Conservation (phyloP, 2,113 vertebrate genomes). For the Oreotrochilus melanogaster region DNA sequence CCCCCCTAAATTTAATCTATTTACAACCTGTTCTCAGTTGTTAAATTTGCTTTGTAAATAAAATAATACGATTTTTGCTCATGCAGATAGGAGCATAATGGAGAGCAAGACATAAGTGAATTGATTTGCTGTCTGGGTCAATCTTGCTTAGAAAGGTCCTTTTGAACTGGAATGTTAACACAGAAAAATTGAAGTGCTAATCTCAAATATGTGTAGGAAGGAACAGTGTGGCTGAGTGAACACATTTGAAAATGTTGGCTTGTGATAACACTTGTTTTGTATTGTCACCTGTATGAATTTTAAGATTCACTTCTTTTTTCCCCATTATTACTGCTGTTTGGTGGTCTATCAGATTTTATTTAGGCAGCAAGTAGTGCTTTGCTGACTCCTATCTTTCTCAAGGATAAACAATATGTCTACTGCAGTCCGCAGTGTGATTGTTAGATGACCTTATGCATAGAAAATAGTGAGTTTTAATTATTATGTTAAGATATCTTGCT, state of each 20-base stretch:
- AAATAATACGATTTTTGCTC: neutral
- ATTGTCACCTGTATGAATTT: neutral
- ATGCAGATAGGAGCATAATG: neutral
- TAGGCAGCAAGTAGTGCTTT: neutral
- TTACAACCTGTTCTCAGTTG: neutral
- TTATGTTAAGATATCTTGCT: neutral
- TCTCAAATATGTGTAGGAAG: neutral
- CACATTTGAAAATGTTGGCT: neutral
- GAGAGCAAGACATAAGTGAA: neutral
- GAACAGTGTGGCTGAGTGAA: neutral
- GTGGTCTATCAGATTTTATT: neutral
- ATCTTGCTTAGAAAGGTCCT: neutral
- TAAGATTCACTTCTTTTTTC: neutral
- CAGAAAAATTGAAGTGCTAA: neutral
- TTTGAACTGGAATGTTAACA: neutral
- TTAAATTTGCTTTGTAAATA: neutral
- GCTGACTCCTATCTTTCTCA: neutral
- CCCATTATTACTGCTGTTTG: neutral
- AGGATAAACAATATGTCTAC: neutral
- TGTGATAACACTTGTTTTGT: neutral
- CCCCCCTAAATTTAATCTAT: neutral
- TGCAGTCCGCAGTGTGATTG: neutral
- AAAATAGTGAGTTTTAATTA: neutral
- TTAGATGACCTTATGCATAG: neutral
- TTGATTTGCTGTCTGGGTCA: neutral